Conservation (phyloP, 1,140 invertebrate genomes). For the Lycorma delicatula region DNA sequence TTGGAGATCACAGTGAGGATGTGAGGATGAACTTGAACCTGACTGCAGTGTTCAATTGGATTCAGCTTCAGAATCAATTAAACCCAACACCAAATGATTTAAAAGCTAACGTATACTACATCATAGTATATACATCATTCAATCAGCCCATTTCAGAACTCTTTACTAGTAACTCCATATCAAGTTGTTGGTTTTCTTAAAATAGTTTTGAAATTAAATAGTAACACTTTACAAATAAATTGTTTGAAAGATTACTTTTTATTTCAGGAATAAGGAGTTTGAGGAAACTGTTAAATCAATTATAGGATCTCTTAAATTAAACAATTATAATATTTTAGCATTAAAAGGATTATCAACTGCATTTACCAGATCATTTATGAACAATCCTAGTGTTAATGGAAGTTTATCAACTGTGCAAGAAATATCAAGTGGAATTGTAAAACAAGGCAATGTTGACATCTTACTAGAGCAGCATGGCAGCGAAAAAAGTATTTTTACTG, state of each 20-base stretch:
- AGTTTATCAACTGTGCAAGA: conserved; percentile 66
- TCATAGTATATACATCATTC: too few species aligned
- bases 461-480: conserved; percentile 46
- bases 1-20: too few species aligned
- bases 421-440: conserved; percentile 60
- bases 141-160: too few species aligned
- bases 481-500: conserved; percentile 42
- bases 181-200: too few species aligned
- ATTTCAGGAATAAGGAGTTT: conserved; percentile 30
- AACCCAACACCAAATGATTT: too few species aligned
- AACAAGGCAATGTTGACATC: conserved; percentile 65
- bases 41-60: too few species aligned
- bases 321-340: conserved; percentile 58
- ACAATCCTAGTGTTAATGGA: conserved; percentile 53
- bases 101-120: too few species aligned
- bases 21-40: too few species aligned
- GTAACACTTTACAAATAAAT: too few species aligned
- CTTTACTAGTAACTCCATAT: neutral
- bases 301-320: conserved; percentile 39
- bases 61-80: too few species aligned
- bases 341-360: conserved; percentile 63
- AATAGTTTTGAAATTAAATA: too few species aligned
- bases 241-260: neutral
- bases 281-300: conserved; percentile 37
- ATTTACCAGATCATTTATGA: conserved; percentile 51